Base-by-base conservation (phyloP, 2,797 vertebrate species). In the Dendrocincla fuliginosa region DNA sequence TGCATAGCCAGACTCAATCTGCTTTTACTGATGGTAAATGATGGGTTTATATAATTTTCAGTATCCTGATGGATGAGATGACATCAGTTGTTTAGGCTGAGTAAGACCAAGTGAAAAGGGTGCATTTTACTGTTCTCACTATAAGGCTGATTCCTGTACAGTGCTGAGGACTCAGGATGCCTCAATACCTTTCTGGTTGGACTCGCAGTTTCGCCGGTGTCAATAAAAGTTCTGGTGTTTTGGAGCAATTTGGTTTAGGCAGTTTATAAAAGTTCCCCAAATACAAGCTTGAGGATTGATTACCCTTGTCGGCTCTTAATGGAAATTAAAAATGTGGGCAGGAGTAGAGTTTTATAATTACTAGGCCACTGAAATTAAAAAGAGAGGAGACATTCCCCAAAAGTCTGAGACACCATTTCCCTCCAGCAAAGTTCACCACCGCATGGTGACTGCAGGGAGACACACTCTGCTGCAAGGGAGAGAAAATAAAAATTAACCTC, bases 401-500 rank as follows among this genome's bases (percentile, higher is more conserved):
- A 84, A 42, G 39, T 87, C 73, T 84, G 47, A 80, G 78, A 82
- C 32, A 64, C 6, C 37, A 32, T 63, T 94, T 90, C 55, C 70
- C 39, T 85, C 80, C 83, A 94, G 91, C 83, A 85, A 93, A 41
- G 49, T 76, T 92, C 91, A 93, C 52, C 33, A 75, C 46, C 1
- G 1, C 22, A 7, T 3, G 6, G 28, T 83, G 70, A 61, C 49
- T 56, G 56, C 50, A 79, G 37, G 56, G 83, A 91, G 50, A 77
- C 4, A 44, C 5, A 9, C 11, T 86, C 75, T 90, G 74, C 69
- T 91, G 63, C 44, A 67, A 46, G 37, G 74, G 55, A 88, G 70
- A 91, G 60, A 91, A 96, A 89, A 93, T 87, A 88, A 93, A 86
- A 84, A 91, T 95, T 95, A 96, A 91, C 89, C 93, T 96, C 70